Evolutionary conservation across 1,140 invertebrate species (phyloP), one percentile per base, ranked within the genome.

Genomic region (Macrotrachela quadricornifera): DNA sequence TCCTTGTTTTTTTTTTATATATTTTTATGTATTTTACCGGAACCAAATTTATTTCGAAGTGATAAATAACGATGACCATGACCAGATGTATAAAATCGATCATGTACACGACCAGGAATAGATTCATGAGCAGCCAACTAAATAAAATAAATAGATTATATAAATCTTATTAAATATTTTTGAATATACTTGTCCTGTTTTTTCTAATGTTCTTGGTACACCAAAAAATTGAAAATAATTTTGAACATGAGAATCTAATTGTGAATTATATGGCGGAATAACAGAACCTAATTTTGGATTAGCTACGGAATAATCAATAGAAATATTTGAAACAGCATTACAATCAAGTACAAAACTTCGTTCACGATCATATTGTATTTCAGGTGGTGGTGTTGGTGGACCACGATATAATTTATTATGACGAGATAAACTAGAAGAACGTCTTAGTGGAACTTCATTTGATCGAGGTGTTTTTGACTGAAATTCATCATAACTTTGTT

Each of bases 231-330:
- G 53, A 45, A 66, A 68, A 57, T 70, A 70, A 44, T 60, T 59
- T 14, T 48, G 45, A 1, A 63, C 61, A 50, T 63, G 63, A 10
- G 45, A 56, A 55, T 70, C 67, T 16, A 60, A 64, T 54, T 68
- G 64, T 8, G 63, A 59, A 56, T 70, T 69, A 57, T 70, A 70
- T 11, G 69, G 69, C 16, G 66, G 65, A 36, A 70, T 63, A 14
- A 67, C 68, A 0, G 64, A 67, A 6, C 67, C 69, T 18, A 70
- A 57, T 59, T 71, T 71, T 0, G 69, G 69, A 55, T 71, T 69
- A 12, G 63, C 60, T 49, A 60, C 63, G 38, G 63, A 64, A 57
- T 67, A 71, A 50, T 70, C 67, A 15, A 39, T 53, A 0, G 66
- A 67, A 10, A 70, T 67, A 52, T 59, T 63, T 42, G 59, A 60